phyloP scores from a whole-genome alignment of 1,140 invertebrate species.

The Olivierus martensii region DNA sequence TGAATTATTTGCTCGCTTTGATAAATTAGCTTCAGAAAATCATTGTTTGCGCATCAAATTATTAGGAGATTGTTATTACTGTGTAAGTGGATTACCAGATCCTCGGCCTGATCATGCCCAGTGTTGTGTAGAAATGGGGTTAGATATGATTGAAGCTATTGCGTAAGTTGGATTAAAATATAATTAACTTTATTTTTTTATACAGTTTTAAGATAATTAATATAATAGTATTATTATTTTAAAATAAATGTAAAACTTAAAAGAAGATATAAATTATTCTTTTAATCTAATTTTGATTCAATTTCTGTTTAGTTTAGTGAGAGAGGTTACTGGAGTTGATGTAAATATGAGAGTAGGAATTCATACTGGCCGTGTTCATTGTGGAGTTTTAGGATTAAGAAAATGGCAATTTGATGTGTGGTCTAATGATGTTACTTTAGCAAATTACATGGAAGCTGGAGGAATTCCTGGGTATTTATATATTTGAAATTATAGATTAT shows the following conservation, averaged over 20 bases:
- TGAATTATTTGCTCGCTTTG: constrained; percentile 91
- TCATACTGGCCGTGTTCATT: constrained; percentile 83
- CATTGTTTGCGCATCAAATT: constrained; percentile 85
- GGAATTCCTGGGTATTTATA: constrained; percentile 64
- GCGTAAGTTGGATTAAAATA: constrained; percentile 51
- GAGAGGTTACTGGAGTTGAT: constrained; percentile 76
- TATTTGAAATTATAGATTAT: no score
- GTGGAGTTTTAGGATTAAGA: constrained; percentile 78
- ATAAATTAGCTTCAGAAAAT: constrained; percentile 75
- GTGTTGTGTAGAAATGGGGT: constrained; percentile 88
- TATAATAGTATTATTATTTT: background rate
- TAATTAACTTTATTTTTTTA: background rate
- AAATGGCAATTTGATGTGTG: constrained; percentile 91
- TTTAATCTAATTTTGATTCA: no score
- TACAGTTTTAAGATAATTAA: background rate
- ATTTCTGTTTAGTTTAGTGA: constrained; percentile 47
- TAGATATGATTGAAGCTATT: constrained; percentile 94
- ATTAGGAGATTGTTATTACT: constrained; percentile 90
- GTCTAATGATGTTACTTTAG: constrained; percentile 89
- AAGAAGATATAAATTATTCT: no score
- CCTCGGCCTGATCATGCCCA: constrained; percentile 77
- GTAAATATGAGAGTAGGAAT: constrained; percentile 93
- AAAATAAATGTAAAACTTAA: no score
- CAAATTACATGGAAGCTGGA: constrained; percentile 91
- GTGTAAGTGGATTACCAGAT: constrained; percentile 78